A percentile compares a stretch with the other conserved stretches of the same genome.
Evolutionary conservation across 2,888 invertebrate species (phyloP).

Genomic region (Marasmarcha lunaedactyla): DNA sequence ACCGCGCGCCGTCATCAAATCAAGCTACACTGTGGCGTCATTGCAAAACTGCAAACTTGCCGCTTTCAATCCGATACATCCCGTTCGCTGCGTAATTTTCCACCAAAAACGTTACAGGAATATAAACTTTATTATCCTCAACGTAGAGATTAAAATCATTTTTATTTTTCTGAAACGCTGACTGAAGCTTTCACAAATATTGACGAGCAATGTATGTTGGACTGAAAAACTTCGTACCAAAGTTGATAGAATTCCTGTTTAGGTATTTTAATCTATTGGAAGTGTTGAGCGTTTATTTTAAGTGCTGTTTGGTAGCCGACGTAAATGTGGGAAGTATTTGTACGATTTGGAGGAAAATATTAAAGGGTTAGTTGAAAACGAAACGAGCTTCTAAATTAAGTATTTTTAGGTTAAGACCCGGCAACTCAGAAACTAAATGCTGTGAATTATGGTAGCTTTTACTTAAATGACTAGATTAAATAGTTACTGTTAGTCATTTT

Average conservation of each 20-base stretch:
- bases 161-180: background rate
- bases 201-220: background rate
- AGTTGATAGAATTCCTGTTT: background rate
- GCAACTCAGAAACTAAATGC: too few relatives aligned
- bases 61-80: background rate
- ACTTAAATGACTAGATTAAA: too few relatives aligned
- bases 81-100: background rate
- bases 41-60: background rate
- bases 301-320: too few relatives aligned
- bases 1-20: slow-evolving; percentile 22
- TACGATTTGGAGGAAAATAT: too few relatives aligned
- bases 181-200: background rate
- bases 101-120: background rate
- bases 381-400: too few relatives aligned
- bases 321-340: too few relatives aligned
- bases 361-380: too few relatives aligned
- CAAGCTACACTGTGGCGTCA: slow-evolving; percentile 8
- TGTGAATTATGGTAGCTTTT: too few relatives aligned
- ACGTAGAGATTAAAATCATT: background rate
- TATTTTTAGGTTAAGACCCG: too few relatives aligned
- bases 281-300: too few relatives aligned
- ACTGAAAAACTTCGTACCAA: background rate
- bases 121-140: background rate
- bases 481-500: too few relatives aligned
- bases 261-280: too few relatives aligned